Conservation (phyloP, 1,140 invertebrate species). For the Asbolus verrucosus region DNA sequence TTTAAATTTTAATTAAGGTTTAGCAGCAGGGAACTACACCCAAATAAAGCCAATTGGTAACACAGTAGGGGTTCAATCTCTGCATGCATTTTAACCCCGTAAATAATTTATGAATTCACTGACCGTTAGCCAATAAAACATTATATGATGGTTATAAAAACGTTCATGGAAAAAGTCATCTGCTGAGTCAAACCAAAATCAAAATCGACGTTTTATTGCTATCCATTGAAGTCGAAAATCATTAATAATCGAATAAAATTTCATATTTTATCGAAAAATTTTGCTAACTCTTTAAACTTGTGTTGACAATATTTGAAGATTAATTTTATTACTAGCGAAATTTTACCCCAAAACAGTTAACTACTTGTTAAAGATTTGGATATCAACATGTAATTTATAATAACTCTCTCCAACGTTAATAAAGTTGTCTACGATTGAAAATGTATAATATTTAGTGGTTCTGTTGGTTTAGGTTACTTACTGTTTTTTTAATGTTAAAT, state of each 20-base stretch:
- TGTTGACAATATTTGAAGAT: neutral
- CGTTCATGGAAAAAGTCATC: too few species aligned
- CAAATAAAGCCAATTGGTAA: conserved; percentile 20
- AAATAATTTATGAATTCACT: neutral
- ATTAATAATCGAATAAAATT: too few species aligned
- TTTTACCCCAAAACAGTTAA: neutral
- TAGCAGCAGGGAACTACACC: neutral
- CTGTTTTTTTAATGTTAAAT: conserved; percentile 21
- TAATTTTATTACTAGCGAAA: neutral
- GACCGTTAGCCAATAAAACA: conserved; percentile 2
- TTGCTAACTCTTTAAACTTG: too few species aligned
- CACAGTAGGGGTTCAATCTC: conserved; percentile 7
- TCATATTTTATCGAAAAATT: too few species aligned
- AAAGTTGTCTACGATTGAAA: conserved; percentile 11
- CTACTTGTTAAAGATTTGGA: neutral
- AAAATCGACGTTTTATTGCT: too few species aligned
- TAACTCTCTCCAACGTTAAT: conserved; percentile 22
- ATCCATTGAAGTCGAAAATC: too few species aligned
- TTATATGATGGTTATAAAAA: conserved; percentile 4
- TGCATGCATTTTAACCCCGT: conserved; percentile 10
- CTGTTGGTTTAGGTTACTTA: neutral
- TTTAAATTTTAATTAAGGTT: conserved; percentile 19
- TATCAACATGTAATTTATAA: conserved; percentile 12
- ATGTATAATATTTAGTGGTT: neutral
- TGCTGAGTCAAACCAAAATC: too few species aligned